phyloP scores from a whole-genome alignment of 2,888 invertebrate genomes.

The Caenorhabditis uteleia region DNA sequence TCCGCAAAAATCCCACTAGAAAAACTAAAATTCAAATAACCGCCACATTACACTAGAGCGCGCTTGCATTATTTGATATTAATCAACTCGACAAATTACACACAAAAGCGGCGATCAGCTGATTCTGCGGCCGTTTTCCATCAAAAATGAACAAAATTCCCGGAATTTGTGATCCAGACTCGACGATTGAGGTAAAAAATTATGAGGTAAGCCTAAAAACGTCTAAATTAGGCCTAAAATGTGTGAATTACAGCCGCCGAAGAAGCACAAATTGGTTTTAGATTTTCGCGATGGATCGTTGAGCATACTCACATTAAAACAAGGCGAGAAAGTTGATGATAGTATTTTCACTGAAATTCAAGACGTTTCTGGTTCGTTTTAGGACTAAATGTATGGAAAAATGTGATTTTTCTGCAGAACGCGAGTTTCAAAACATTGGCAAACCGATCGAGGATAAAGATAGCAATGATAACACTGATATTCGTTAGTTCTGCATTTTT shows the following conservation, averaged over 20 bases:
- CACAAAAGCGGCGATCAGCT: no score
- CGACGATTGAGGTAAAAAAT: slow-evolving; percentile 1
- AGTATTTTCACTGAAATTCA: slow-evolving; percentile 21
- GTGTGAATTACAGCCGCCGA: slow-evolving; percentile 1
- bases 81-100: no score
- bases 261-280: slow-evolving; percentile 24
- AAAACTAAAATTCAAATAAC: no score
- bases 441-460: slow-evolving; percentile 18
- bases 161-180: slow-evolving; percentile 16
- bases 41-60: no score
- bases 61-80: no score
- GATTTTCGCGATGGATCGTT: slow-evolving; percentile 25
- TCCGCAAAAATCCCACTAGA: no score
- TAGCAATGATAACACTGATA: slow-evolving; percentile 33
- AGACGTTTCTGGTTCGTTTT: slow-evolving; percentile 12
- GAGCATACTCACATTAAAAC: slow-evolving; percentile 7
- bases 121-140: no score
- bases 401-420: slow-evolving; percentile 7
- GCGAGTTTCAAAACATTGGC: slow-evolving; percentile 7
- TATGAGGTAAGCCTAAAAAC: background rate
- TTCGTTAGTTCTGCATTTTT: slow-evolving; percentile 23
- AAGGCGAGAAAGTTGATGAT: background rate
- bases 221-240: background rate
- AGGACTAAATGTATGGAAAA: background rate
- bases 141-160: slow-evolving; percentile 14